Evolutionary conservation across 2,888 invertebrate genomes (phyloP).

Genomic region (Antitype chi): DNA sequence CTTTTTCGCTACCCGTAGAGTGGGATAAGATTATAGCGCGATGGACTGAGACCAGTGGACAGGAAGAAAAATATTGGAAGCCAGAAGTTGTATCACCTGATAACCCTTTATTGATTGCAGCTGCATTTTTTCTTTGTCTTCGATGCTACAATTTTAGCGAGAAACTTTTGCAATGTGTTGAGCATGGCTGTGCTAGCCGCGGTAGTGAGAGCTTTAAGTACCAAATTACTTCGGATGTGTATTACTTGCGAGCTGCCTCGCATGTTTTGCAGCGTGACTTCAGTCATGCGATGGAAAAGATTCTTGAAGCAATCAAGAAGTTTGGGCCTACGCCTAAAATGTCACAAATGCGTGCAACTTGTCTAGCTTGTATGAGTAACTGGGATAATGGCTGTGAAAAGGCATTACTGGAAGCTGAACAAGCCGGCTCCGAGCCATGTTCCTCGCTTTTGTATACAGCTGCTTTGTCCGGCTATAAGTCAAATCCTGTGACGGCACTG

Average conservation of each 20-base stretch:
- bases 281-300: constrained; percentile 75
- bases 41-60: constrained; percentile 83
- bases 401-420: constrained; percentile 79
- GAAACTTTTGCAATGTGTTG: constrained; percentile 78
- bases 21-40: constrained; percentile 80
- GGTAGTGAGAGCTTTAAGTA: constrained; percentile 71
- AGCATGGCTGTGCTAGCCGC: constrained; percentile 76
- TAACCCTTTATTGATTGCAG: constrained; percentile 83
- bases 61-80: constrained; percentile 84
- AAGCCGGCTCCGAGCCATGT: constrained; percentile 75
- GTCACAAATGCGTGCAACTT: constrained; percentile 82
- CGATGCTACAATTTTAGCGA: constrained; percentile 83
- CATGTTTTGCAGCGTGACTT: constrained; percentile 74
- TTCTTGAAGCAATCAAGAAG: constrained; percentile 72
- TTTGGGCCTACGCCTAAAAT: constrained; percentile 81
- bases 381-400: constrained; percentile 82
- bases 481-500: constrained; percentile 75
- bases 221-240: constrained; percentile 72
- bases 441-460: constrained; percentile 79
- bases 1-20: constrained; percentile 77
- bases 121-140: constrained; percentile 86
- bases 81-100: constrained; percentile 73
- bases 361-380: constrained; percentile 73
- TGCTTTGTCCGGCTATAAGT: constrained; percentile 75
- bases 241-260: constrained; percentile 82